Base-by-base conservation (phyloP, 1,140 invertebrate genomes). In the Eueides isabella region DNA sequence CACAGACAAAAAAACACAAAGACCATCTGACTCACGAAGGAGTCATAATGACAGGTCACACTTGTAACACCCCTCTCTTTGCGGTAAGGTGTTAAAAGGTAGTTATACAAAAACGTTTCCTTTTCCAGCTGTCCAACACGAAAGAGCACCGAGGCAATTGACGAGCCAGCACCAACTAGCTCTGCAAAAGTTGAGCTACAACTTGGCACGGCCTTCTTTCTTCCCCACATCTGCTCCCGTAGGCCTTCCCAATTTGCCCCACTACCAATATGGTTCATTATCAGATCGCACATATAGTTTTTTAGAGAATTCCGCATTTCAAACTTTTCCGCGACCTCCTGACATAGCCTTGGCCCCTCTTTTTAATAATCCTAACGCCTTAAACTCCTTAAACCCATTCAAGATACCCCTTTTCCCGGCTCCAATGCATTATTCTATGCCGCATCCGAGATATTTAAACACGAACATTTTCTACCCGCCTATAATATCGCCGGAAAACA, bases 71-170 rank as follows among this genome's bases (percentile, higher is more conserved):
- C n/a, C n/a, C n/a, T n/a, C n/a, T n/a, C n/a, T n/a, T n/a, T n/a
- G n/a, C n/a, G n/a, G n/a, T n/a, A n/a, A n/a, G n/a, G n/a, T n/a
- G n/a, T n/a, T n/a, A n/a, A n/a, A n/a, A n/a, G n/a, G n/a, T n/a
- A n/a, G n/a, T n/a, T n/a, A n/a, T 61, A 16, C 5, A 38, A 38
- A 2, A 38, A 38, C 4, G 11, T 38, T 38, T 38, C 5, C 7
- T 30, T 67, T 87, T 89, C 76, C 94, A 98, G 97, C 97, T 74
- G 97, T 98, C 5, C 97, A 98, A 86, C 97, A 98, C 91, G 97
- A 98, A 92, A 93, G 97, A 77, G 97, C 97, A 14, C 97, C 97
- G 1, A 92, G 97, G 73, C 94, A 95, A 2, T 83, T 93, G 44
- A 84, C 93, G 71, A 81, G 77, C 2, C 86, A 86, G 5, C 86